These are phyloP conservation scores for Nothobranchius kuhntae DNA, from an alignment of 2,113 vertebrate species.

Conservation along the genomic window DNA sequence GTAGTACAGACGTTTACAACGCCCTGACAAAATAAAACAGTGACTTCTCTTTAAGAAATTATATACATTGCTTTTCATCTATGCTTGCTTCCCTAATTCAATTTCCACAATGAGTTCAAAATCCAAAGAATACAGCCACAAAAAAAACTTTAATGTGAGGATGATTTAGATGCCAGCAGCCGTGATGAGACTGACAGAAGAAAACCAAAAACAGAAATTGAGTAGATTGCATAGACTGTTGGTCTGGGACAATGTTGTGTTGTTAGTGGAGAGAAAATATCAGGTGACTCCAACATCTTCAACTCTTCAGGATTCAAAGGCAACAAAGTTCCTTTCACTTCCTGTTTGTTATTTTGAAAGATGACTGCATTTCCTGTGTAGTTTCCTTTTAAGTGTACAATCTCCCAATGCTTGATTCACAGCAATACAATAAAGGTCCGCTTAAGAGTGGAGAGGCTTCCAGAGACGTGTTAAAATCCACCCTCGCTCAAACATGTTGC, in stretches of 20 bases:
- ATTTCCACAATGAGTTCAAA: slow-evolving; percentile 2
- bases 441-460: slow-evolving; percentile 25
- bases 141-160: slow-evolving; percentile 70
- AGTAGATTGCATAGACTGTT: slow-evolving; percentile 75
- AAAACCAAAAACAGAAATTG: slow-evolving; percentile 42
- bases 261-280: slow-evolving; percentile 45
- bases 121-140: slow-evolving; percentile 53
- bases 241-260: slow-evolving; percentile 47
- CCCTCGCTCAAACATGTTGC: slow-evolving; percentile 24
- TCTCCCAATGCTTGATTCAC: slow-evolving; percentile 28
- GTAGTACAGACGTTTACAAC: too few species aligned
- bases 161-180: slow-evolving; percentile 52
- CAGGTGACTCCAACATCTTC: slow-evolving; percentile 15
- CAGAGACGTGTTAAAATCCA: slow-evolving; percentile 18
- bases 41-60: too few species aligned
- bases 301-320: slow-evolving; percentile 6
- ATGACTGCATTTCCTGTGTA: slow-evolving; percentile 1
- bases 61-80: background rate
- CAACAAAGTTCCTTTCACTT: slow-evolving; percentile 26
- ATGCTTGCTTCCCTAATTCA: background rate
- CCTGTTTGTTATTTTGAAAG: slow-evolving; percentile 13
- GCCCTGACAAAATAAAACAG: too few species aligned
- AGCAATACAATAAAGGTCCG: slow-evolving; percentile 18
- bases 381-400: slow-evolving; percentile 1
- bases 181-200: slow-evolving; percentile 30